Conservation (phyloP, 2,888 invertebrate genomes). For the Escarpia spicata region DNA sequence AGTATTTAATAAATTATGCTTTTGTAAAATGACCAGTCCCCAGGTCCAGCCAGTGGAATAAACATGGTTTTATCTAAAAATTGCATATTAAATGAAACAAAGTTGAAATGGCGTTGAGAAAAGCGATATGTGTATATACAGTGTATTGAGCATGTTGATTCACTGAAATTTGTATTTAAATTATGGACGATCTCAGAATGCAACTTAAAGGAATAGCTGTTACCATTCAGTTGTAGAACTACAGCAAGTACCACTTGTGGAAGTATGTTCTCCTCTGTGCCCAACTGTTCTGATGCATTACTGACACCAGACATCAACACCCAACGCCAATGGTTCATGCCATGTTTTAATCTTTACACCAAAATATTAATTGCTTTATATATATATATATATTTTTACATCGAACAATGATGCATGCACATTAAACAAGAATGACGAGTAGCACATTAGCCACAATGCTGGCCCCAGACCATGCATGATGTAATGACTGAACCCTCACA, state of each 20-base stretch:
- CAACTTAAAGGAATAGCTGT: background rate
- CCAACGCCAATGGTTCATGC: background rate
- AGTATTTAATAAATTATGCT: too few species aligned
- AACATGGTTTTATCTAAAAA: too few species aligned
- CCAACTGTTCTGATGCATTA: background rate
- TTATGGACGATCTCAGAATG: background rate
- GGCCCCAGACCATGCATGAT: background rate
- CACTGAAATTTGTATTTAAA: background rate
- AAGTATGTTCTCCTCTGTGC: background rate
- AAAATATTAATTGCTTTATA: conserved; percentile 16
- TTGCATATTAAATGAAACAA: too few species aligned
- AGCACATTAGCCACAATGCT: background rate
- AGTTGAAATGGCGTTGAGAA: background rate
- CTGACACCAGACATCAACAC: background rate
- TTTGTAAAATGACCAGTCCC: too few species aligned
- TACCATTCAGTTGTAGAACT: background rate
- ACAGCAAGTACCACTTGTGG: background rate
- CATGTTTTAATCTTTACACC: conserved; percentile 16
- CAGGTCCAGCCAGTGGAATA: too few species aligned
- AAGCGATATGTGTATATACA: background rate
- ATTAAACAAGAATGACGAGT: conserved; percentile 13
- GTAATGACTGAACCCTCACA: background rate
- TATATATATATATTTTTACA: conserved; percentile 16
- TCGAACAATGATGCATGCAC: conserved; percentile 16
- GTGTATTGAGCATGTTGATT: too few species aligned